Base-by-base conservation (phyloP, 2,113 vertebrate genomes). In the Vulpes vulpes region DNA sequence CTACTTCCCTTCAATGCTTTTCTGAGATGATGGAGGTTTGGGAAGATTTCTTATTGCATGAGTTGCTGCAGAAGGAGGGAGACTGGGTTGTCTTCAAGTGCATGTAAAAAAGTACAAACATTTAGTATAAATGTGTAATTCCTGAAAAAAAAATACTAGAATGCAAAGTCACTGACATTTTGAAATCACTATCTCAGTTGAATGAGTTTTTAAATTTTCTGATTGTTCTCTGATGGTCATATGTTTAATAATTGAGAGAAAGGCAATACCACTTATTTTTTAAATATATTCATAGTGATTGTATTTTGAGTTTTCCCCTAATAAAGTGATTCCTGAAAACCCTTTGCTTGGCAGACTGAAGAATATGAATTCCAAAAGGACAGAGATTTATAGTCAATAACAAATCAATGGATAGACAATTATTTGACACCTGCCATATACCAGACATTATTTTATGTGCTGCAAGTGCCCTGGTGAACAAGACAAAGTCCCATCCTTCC, bases 201-300 rank as follows among this genome's bases (percentile, higher is more conserved):
- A 93, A 53, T 89, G 23, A 74, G 8, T 64, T 74, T 86, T 93
- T n/a, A 27, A 17, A 23, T 67, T 91, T 96, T 92, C 12, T 73
- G 53, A 62, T n/a, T 67, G 20, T 88, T 87, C 5, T 14, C 27
- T 25, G 81, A 0, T 59, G 43, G 57, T 81, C 35, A 35, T 49
- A 15, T 27, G 27, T 97, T 91, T 67, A 59, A 79, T 86, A 88
- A 82, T 3, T 89, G 53, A 49, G 69, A 76, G 60, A 94, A 89
- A 69, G 49, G 1, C 9, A 82, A 22, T 11, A 53, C 10, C 15
- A 71, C 49, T 97, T 80, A 53, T 91, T 95, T 85, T 84, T 83
- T 65, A 97, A 95, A 67, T 88, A 25, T 49, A 51, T 85, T 91
- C 43, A 79, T 10, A 79, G 5, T 49, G 6, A 78, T 51, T 88